phyloP scores from a whole-genome alignment of 2,113 vertebrate species.

The Ochotona princeps region DNA sequence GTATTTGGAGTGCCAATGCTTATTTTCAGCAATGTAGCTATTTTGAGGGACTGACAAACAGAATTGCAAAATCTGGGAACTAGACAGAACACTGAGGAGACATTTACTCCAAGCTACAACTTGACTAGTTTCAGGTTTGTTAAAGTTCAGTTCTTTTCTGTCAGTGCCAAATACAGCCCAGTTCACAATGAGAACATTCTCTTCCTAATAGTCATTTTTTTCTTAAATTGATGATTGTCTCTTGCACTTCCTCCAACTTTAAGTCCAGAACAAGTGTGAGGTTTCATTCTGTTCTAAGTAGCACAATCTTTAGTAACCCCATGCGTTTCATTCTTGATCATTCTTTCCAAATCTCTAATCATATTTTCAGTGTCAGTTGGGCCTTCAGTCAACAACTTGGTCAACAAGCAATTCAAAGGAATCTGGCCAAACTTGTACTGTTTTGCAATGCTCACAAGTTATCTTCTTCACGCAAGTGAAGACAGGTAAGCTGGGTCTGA shows the following conservation, averaged over 20 bases:
- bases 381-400: not conserved
- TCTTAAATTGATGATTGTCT: not conserved
- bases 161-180: not conserved
- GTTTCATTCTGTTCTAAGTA: not conserved
- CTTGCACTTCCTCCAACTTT: not conserved
- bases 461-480: slow-evolving; percentile 22
- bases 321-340: not conserved
- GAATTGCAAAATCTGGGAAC: not conserved
- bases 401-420: slow-evolving; percentile 34
- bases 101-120: not conserved
- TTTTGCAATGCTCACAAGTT: not conserved
- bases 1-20: not conserved
- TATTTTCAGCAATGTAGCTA: not conserved
- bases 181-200: not conserved
- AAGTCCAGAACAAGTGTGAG: not conserved
- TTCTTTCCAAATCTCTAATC: not conserved
- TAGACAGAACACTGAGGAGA: not conserved
- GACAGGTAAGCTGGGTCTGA: not conserved
- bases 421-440: slow-evolving; percentile 26
- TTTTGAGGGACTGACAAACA: not conserved
- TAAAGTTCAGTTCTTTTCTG: not conserved
- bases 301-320: not conserved
- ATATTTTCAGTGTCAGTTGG: not conserved
- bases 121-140: not conserved
- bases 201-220: not conserved